A percentile compares a stretch with the other conserved stretches of the same genome.
phyloP scores from a whole-genome alignment of 53 echinoderm and acorn worm genomes.

The Zoroaster sp. region DNA sequence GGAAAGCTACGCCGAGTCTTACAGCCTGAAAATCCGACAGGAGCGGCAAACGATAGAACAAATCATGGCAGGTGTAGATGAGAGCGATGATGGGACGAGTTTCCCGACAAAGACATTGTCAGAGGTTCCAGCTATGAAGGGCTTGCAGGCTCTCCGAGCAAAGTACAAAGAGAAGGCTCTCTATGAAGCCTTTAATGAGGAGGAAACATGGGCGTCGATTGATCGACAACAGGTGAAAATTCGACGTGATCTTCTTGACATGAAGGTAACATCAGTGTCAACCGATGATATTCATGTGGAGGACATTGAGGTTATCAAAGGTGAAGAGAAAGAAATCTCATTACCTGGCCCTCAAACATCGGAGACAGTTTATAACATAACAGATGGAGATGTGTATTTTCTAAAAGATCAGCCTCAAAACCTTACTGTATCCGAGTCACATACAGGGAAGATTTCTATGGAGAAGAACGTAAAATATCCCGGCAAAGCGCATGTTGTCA shows the following conservation, averaged over 20 bases:
- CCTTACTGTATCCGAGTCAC: neutral
- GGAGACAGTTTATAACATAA: constrained; percentile 52
- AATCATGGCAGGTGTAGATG: constrained; percentile 66
- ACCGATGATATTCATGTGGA: neutral
- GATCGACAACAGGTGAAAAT: constrained; percentile 74
- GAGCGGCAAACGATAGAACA: constrained; percentile 76
- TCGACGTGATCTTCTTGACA: constrained; percentile 76
- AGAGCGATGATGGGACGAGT: constrained; percentile 37
- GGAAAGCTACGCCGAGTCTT: constrained; percentile 39
- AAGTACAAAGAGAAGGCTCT: constrained; percentile 36
- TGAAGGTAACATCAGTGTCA: constrained; percentile 10
- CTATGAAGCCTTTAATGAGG: constrained; percentile 59
- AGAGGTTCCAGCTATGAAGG: constrained; percentile 24
- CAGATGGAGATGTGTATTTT: constrained; percentile 66
- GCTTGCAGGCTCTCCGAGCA: constrained; percentile 39
- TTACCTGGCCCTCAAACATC: neutral
- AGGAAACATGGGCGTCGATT: constrained; percentile 73
- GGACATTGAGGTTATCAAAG: neutral
- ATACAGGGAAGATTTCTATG: neutral
- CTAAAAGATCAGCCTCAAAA: constrained; percentile 22
- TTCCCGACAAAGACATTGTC: constrained; percentile 23
- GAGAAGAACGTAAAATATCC: neutral
- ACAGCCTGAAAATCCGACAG: constrained; percentile 60
- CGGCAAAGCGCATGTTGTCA: neutral
- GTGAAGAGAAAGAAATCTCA: neutral